Base-by-base conservation (phyloP, 2,113 vertebrate genomes). In the Myodes glareolus region DNA sequence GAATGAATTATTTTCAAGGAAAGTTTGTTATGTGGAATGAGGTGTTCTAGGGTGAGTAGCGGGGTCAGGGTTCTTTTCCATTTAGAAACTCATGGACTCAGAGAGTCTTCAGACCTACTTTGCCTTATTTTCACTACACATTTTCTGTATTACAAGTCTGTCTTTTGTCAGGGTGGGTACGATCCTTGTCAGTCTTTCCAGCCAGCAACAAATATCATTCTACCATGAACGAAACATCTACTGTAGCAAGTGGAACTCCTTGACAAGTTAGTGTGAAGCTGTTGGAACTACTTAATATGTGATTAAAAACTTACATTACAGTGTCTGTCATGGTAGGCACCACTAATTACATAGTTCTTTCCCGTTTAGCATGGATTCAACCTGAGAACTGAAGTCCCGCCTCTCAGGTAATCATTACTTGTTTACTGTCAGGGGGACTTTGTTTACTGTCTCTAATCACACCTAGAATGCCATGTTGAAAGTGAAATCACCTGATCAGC, bases 11-110 rank as follows among this genome's bases (percentile, higher is more conserved):
- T 91, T 92, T 89, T 73, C 58, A 92, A 67, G 75, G 72, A 75
- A 81, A 88, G 42, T 29, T 94, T 92, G 9, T 90, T 95, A 80
- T 47, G 27, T 7, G 93, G 27, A 92, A 47, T 94, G 78, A 94
- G 50, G 76, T 94, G 12, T 91, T 95, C 58, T 52, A 42, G 81
- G 96, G 12, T 13, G 61, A 61, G 14, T 42, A 77, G 50, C 33
- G 82, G 11, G 11, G 55, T 65, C 39, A n/a, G 12, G 47, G 50
- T 0, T 94, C n/a, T 97, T 92, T 94, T 95, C 31, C 50, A 81
- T n/a, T 31, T 70, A 80, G 67, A 80, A 92, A 92, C 29, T 91
- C 91, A 67, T 58, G 67, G 52, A 90, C 33, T 88, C 45, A 47
- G 29, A 72, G 16, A 73, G 5, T 47, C 52, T 86, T 93, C 27